Percentiles rank a stretch among this genome's conserved stretches.
These are phyloP conservation scores for Poeciliopsis infans DNA, from an alignment of 2,797 vertebrate species.

Conservation along the genomic window DNA sequence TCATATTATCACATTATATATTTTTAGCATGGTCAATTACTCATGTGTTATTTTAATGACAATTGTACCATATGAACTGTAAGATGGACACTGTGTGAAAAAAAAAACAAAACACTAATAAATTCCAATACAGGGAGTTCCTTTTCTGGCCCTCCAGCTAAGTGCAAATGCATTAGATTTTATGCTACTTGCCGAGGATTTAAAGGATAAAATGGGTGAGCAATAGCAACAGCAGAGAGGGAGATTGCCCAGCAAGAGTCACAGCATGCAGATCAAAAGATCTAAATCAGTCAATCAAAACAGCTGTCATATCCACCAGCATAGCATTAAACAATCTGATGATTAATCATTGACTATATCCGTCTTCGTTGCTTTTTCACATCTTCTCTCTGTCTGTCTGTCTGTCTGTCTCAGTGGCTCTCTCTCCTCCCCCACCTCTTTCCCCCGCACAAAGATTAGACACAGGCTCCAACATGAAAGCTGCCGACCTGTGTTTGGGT, in stretches of 20 bases:
- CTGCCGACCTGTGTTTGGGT: slow-evolving; percentile 75
- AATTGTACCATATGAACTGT: slow-evolving; percentile 46
- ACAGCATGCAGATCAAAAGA: slow-evolving; percentile 73
- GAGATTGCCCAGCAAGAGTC: slow-evolving; percentile 42
- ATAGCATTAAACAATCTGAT: slow-evolving; percentile 63
- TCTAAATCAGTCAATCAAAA: slow-evolving; percentile 81
- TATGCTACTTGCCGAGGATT: slow-evolving; percentile 52
- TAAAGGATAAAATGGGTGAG: slow-evolving; percentile 58
- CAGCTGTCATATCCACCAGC: slow-evolving; percentile 66
- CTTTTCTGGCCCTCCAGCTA: slow-evolving; percentile 43
- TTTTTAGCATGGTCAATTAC: background rate
- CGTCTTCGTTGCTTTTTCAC: slow-evolving; percentile 70
- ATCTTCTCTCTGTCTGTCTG: slow-evolving; percentile 53
- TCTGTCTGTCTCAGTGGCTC: slow-evolving; percentile 46
- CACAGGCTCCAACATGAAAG: slow-evolving; percentile 75
- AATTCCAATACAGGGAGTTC: slow-evolving; percentile 56
- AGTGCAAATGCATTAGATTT: slow-evolving; percentile 52
- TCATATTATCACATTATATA: background rate
- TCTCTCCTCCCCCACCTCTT: slow-evolving; percentile 53
- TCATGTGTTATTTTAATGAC: slow-evolving; percentile 15
- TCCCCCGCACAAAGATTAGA: slow-evolving; percentile 72
- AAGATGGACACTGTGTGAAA: slow-evolving; percentile 40
- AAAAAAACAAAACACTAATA: slow-evolving; percentile 35
- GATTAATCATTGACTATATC: slow-evolving; percentile 81
- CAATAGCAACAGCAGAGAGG: slow-evolving; percentile 36